phyloP scores from a whole-genome alignment of 1,140 invertebrate species.

The Polypedilum vanderplanki region DNA sequence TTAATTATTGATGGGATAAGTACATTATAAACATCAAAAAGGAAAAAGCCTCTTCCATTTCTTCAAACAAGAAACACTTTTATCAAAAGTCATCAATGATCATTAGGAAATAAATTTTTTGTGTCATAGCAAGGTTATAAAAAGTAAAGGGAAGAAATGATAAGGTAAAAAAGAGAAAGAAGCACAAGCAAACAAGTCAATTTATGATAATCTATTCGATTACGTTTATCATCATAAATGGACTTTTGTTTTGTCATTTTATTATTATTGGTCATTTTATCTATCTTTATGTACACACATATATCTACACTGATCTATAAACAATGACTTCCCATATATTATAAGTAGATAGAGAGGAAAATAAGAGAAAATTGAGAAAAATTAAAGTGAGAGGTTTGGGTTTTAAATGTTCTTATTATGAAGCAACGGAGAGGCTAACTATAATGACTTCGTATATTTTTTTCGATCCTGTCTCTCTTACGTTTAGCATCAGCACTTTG shows the following conservation, averaged over 20 bases:
- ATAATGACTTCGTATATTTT: neutral
- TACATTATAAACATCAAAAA: neutral
- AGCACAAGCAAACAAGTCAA: neutral
- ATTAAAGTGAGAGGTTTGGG: neutral
- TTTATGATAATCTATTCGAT: constrained; percentile 14
- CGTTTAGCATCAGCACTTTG: neutral
- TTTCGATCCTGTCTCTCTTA: neutral
- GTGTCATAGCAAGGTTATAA: neutral
- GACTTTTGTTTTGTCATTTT: neutral
- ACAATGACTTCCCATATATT: constrained; percentile 6
- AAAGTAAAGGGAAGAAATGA: neutral
- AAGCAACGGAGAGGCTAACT: neutral
- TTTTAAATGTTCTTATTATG: neutral
- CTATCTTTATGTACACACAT: neutral
- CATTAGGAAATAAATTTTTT: neutral
- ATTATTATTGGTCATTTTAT: neutral
- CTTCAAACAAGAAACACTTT: neutral
- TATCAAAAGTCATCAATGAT: neutral
- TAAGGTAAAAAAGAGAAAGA: neutral
- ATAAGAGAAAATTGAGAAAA: too few relatives aligned
- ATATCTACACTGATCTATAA: neutral
- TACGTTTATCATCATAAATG: neutral
- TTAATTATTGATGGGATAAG: neutral
- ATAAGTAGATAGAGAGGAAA: neutral
- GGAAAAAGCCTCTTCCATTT: neutral